phyloP scores from a whole-genome alignment of 2,888 invertebrate species.

The Entomobrya multifasciata region DNA sequence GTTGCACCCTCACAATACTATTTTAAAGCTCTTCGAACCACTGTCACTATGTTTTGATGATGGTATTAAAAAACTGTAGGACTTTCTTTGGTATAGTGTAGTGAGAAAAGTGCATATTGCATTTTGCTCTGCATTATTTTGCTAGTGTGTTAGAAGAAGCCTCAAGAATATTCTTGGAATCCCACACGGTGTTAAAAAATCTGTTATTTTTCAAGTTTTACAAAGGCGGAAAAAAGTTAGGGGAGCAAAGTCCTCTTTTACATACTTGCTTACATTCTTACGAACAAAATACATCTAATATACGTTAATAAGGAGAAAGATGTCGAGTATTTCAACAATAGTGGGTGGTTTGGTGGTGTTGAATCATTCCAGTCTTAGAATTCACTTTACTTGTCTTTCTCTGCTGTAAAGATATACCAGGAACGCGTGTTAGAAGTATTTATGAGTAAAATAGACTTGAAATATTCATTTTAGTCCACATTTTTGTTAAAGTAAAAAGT shows the following conservation, averaged over 20 bases:
- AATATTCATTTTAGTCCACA: no score
- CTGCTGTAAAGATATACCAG: no score
- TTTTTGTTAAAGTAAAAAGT: no score
- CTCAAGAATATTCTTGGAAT: conserved; percentile 34
- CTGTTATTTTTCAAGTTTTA: neutral
- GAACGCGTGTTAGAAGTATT: no score
- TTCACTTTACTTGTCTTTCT: neutral
- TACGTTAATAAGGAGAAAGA: neutral
- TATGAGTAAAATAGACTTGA: no score
- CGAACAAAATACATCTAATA: neutral
- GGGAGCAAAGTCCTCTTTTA: conserved; percentile 1
- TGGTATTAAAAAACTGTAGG: neutral
- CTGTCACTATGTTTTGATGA: conserved; percentile 16
- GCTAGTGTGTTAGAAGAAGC: neutral
- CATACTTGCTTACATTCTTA: neutral
- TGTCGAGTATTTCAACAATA: neutral
- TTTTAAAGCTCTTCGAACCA: neutral
- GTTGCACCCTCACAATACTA: no score
- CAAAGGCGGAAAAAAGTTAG: conserved; percentile 7
- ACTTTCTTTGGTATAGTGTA: no score
- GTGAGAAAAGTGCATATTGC: no score
- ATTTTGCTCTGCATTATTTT: no score
- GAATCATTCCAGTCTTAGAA: neutral
- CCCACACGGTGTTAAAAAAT: conserved; percentile 37
- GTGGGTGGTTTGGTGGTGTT: neutral